Base-by-base conservation (phyloP, 2,113 vertebrate species). In the Glareola pratincola region DNA sequence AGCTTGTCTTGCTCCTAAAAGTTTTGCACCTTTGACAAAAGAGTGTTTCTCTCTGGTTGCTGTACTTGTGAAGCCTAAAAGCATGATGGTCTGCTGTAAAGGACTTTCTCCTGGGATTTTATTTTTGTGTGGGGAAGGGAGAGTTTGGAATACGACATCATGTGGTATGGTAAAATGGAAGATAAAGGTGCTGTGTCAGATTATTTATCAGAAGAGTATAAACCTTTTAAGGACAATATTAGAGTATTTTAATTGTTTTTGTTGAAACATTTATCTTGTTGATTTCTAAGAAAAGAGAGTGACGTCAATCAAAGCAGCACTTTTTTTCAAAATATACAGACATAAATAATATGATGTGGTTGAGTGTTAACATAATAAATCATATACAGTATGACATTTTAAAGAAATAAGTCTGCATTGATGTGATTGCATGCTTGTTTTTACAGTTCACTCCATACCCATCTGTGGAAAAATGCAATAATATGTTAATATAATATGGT, bases 371-470 rank as follows among this genome's bases (percentile, higher is more conserved):
- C 98, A 98, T 98, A 98, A 98, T 98, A 98, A 98, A 98, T 98
- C 98, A 98, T 98, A 98, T 98, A 98, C 98, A 98, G 98, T 98
- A 98, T 98, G 98, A 98, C 98, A 98, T 98, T 98, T 98, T 98
- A 98, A 98, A 98, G 98, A 98, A 98, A 98, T 98, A 98, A 98
- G 98, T 98, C 98, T 98, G 98, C 98, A 98, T 98, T 98, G 98
- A 98, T 98, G 98, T 98, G 98, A 96, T 98, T 98, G 98, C 98
- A 98, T 98, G 98, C 98, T 98, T 98, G 98, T 98, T 98, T 98
- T 98, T 98, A 97, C 98, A 98, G 96, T 97, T 98, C 98, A 98
- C 96, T 98, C 96, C 98, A 98, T 98, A 97, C 96, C 90, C 98
- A 98, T 98, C 98, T 98, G 98, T 98, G 98, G 97, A 98, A 98